Base-by-base conservation (phyloP, 2,113 vertebrate genomes). In the Phoenicopterus ruber region DNA sequence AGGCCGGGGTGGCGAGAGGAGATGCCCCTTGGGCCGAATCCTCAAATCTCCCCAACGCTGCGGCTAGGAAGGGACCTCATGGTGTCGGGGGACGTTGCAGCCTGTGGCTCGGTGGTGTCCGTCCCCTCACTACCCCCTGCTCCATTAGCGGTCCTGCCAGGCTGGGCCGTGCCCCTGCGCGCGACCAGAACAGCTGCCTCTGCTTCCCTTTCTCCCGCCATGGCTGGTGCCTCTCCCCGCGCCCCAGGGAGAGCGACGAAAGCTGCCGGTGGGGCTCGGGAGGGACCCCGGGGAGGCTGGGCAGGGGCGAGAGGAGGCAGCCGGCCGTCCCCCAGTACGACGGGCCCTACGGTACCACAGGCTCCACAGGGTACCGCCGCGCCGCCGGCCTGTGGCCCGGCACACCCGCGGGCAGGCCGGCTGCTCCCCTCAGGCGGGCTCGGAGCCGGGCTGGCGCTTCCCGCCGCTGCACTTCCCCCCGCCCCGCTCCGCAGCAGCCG, bases 21-120 rank as follows among this genome's bases (percentile, higher is more conserved):
- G 8, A 9, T 10, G 46, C 2, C 61, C 32, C 42, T 63, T 50
- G 1, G 18, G 49, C 55, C 10, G 0, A 57, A 65, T 6, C 17
- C n/a, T 26, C 11, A 1, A 1, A 1, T 6, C 32, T 76, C 47
- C 47, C 32, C 24, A 29, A 1, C 2, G 5, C 28, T 4, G 1
- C 16, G 12, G 18, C 40, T 24, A 26, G 36, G 9, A 47, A 70
- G 34, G 52, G 22, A 10, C 32, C 36, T 29, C 49, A 8, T 0
- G 36, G 42, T 10, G 13, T 0, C 0, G 1, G 9, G 44, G 69
- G 8, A 10, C 2, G 4, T 4, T 5, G 13, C 38, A 29, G 47
- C 46, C 59, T 21, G 38, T 22, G 42, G 8, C 47, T 29, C 19
- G 7, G 29, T 4, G 62, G 4, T 36, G n/a, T 25, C 26, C 2